Conservation (phyloP, 2,888 invertebrate species). For the Anthoptus insignis region DNA sequence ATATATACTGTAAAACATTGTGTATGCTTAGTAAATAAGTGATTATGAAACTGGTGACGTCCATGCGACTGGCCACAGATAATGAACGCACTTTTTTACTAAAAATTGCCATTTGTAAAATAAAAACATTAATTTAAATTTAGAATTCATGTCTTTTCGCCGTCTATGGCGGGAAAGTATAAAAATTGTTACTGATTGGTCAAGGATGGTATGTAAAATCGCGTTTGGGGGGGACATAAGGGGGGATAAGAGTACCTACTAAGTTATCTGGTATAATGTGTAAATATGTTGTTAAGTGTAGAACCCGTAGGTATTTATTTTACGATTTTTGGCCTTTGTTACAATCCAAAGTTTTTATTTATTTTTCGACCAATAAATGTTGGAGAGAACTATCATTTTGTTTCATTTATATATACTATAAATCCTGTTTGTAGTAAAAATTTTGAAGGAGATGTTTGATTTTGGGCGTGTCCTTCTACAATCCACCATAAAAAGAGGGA, state of each 20-base stretch:
- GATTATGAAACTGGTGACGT: not conserved
- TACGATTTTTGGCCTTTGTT: conserved; percentile 86
- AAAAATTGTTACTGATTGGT: conserved; percentile 66
- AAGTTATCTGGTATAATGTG: conserved; percentile 66
- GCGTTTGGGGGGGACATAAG: conserved; percentile 51
- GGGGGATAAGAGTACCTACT: conserved; percentile 65
- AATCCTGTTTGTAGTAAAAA: too few species aligned
- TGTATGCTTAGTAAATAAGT: conserved; percentile 15
- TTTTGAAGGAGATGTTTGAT: too few species aligned
- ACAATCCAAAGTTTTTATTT: conserved; percentile 87
- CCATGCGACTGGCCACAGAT: too few species aligned
- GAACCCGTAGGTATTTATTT: conserved; percentile 85
- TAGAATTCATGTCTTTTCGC: conserved; percentile 50
- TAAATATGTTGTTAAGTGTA: conserved; percentile 84
- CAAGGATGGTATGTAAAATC: conserved; percentile 65
- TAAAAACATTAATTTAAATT: conserved; percentile 1
- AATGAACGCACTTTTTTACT: not conserved
- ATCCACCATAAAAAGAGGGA: too few species aligned
- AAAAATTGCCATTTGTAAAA: conserved; percentile 18
- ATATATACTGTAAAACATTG: conserved; percentile 25
- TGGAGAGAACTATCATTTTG: conserved; percentile 76
- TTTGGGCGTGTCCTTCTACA: too few species aligned
- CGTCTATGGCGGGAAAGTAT: conserved; percentile 64
- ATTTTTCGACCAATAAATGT: conserved; percentile 88
- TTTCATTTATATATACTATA: not conserved